Base-by-base conservation (phyloP, 1,140 invertebrate genomes). In the Rhagoletis zephyria region DNA sequence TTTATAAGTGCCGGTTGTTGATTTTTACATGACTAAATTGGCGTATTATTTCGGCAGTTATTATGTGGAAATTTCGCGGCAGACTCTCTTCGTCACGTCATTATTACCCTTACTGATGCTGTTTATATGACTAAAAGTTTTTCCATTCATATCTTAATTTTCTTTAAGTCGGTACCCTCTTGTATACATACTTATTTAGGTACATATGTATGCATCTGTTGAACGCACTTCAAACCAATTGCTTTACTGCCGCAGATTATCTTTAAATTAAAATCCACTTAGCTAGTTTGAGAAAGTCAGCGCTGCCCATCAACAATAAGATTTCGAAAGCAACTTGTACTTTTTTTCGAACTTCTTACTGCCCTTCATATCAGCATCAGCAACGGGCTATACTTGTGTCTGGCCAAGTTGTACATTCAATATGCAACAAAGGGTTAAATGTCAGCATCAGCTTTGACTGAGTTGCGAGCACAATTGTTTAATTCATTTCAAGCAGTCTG, bases 231-330 rank as follows among this genome's bases (percentile, higher is more conserved):
- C 48, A 59, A 59, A 48, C 45, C 48, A 51, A 81, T 81, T 81
- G n/a, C 19, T 81, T 81, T 56, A 4, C 14, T 30, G 48, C 42
- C n/a, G 10, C 48, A 81, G 56, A 81, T 81, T 81, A 42, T 56
- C 51, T 81, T 7, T 56, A 81, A 81, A 81, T 81, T 81, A 56
- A 81, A 81, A 81, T 81, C 74, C n/a, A 81, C 74, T 74, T 51
- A 74, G 14, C 48, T 74, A 74, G 2, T n/a, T 45, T 14, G 42
- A n/a, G 16, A 63, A 48, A 74, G 48, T 59, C 74, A 56, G 19
- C 16, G 48, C n/a, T 56, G 74, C 56, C n/a, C 74, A 59, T 81
- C 48, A 59, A 59, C 16, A 1, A 19, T 12, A 56, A 10, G 48
- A 59, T 48, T 81, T 56, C 48, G 56, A 19, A 81, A 81, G n/a